Evolutionary conservation across 23 tunicate genomes (phyloP).

Genomic region (Halocynthia roretzi): DNA sequence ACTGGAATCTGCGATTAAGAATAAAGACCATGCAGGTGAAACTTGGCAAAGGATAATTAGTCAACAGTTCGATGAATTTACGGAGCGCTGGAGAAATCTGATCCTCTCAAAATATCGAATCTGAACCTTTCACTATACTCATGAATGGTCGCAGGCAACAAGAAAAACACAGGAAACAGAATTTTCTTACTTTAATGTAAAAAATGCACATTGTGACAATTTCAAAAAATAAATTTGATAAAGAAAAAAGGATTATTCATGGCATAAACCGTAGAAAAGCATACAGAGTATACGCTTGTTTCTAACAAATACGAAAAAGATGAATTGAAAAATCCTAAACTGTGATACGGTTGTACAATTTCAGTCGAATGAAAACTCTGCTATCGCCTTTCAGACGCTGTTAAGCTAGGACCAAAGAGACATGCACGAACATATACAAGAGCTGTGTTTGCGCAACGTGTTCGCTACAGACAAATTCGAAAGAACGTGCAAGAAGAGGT

Average conservation of each 20-base stretch:
- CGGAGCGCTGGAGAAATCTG: conserved; percentile 5
- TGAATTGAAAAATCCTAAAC: neutral
- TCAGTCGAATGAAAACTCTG: neutral
- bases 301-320: no score
- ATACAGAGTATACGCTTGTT: no score
- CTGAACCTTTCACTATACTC: neutral
- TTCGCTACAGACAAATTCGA: neutral
- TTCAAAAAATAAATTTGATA: conserved; percentile 10
- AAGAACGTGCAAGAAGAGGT: neutral
- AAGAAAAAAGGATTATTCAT: conserved; percentile 1
- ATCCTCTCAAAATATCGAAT: neutral
- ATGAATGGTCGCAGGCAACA: no score
- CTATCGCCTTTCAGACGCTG: no score
- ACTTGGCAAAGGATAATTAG: neutral
- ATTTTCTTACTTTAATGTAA: conserved; percentile 16
- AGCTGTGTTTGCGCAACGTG: neutral
- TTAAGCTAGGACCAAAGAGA: neutral
- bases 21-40: neutral
- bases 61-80: neutral
- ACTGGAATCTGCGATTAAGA: no score
- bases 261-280: no score
- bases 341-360: conserved; percentile 1
- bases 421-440: no score
- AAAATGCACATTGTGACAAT: conserved; percentile 39
- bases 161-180: no score